Conservation (phyloP, 2,888 invertebrate species). For the Phyto melanocephala region DNA sequence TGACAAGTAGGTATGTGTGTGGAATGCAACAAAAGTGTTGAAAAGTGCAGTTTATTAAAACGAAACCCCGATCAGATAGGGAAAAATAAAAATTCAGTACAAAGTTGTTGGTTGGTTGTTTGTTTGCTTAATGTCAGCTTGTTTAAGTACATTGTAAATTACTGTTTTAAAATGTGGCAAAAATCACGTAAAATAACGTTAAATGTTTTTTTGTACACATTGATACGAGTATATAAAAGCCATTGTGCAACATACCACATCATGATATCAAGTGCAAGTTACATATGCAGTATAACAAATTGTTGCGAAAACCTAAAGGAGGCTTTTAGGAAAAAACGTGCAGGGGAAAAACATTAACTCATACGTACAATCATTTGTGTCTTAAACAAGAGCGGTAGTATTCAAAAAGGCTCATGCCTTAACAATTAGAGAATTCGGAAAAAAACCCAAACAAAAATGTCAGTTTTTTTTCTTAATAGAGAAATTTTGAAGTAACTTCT, state of each 20-base stretch:
- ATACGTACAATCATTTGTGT: too few species aligned
- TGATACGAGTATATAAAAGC: slow-evolving; percentile 26
- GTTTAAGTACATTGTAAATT: slow-evolving; percentile 48
- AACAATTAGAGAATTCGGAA: too few species aligned
- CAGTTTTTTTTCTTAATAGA: too few species aligned
- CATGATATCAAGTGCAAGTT: slow-evolving; percentile 11
- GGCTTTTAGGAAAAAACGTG: background rate
- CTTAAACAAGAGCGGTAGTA: too few species aligned
- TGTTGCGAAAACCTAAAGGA: background rate
- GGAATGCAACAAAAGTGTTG: slow-evolving; percentile 50
- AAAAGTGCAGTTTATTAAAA: slow-evolving; percentile 61
- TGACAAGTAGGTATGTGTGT: background rate
- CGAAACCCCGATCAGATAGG: slow-evolving; percentile 3
- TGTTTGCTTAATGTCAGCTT: slow-evolving; percentile 46
- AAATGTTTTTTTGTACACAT: slow-evolving; percentile 46
- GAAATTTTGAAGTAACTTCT: too few species aligned
- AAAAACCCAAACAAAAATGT: too few species aligned
- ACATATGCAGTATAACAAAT: slow-evolving; percentile 24
- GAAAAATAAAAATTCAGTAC: background rate
- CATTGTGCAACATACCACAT: slow-evolving; percentile 20
- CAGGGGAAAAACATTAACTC: too few species aligned
- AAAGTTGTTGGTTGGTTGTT: slow-evolving; percentile 28
- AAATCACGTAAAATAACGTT: slow-evolving; percentile 57
- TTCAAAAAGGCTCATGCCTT: too few species aligned
- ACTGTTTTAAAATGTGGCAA: slow-evolving; percentile 57